phyloP scores from a whole-genome alignment of 1,140 invertebrate species.

The Papilio polyxenes region DNA sequence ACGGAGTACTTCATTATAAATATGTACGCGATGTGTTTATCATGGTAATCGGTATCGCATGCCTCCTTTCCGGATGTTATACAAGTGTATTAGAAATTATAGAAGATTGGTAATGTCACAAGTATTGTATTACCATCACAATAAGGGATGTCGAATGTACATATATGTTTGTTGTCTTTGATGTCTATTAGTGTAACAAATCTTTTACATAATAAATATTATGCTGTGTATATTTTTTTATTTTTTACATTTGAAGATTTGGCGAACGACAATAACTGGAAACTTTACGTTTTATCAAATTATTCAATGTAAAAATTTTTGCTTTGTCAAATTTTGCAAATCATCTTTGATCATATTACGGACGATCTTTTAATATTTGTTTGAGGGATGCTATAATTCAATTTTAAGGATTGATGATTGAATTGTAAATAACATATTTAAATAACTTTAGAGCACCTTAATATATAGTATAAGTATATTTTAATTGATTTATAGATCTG shows the following conservation, averaged over 20 bases:
- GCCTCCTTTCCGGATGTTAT: conserved; percentile 77
- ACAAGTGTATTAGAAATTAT: conserved; percentile 64
- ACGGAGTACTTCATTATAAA: conserved; percentile 71
- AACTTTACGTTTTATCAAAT: too few species aligned
- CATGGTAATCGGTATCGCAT: conserved; percentile 79
- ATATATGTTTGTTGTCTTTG: neutral
- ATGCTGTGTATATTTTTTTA: neutral
- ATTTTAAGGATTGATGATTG: too few species aligned
- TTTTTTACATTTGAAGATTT: neutral
- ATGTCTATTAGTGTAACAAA: neutral
- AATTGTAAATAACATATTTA: too few species aligned
- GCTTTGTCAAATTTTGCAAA: too few species aligned
- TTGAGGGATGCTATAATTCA: too few species aligned
- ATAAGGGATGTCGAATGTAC: neutral
- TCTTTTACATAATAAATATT: neutral
- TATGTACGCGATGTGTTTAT: conserved; percentile 82
- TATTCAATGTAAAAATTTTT: too few species aligned
- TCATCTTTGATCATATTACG: too few species aligned
- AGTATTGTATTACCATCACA: neutral
- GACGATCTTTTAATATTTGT: too few species aligned
- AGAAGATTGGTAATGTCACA: neutral
- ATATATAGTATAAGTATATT: too few species aligned
- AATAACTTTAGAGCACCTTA: too few species aligned
- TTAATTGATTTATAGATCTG: too few species aligned
- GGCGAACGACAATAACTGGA: too few species aligned